Percentiles rank a stretch among this genome's conserved stretches.
phyloP scores from a whole-genome alignment of 2,888 invertebrate genomes.

The Cosmorhoe ocellata region DNA sequence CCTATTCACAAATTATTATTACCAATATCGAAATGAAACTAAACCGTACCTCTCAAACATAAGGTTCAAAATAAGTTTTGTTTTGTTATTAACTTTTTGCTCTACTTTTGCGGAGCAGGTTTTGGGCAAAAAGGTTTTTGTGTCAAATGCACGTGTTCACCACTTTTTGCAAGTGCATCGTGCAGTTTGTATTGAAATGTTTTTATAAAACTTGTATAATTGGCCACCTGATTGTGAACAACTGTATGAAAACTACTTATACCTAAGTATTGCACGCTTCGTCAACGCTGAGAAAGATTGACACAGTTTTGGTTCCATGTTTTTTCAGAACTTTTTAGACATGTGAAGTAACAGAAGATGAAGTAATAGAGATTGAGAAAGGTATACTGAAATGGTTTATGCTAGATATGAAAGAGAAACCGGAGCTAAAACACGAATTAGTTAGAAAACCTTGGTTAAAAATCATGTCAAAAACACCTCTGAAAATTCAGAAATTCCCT shows the following conservation, averaged over 20 bases:
- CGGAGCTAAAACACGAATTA: too few relatives aligned
- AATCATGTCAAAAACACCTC: too few relatives aligned
- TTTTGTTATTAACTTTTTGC: conserved; percentile 36
- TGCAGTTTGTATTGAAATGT: conserved; percentile 22
- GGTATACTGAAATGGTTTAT: too few relatives aligned
- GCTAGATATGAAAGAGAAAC: too few relatives aligned
- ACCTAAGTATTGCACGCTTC: too few relatives aligned
- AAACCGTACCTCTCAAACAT: not conserved
- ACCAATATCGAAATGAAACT: conserved; percentile 6
- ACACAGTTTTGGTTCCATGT: too few relatives aligned
- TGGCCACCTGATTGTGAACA: conserved; percentile 28
- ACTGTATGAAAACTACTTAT: conserved; percentile 5
- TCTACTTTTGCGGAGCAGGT: conserved; percentile 37
- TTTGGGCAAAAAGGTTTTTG: conserved; percentile 46
- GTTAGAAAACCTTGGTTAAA: too few relatives aligned
- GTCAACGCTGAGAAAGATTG: too few relatives aligned
- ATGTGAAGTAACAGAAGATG: too few relatives aligned
- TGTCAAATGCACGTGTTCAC: conserved; percentile 49
- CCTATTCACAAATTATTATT: conserved; percentile 11
- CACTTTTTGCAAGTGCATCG: conserved; percentile 34
- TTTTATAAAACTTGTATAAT: conserved; percentile 29
- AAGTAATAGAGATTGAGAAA: too few relatives aligned
- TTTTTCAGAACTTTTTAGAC: too few relatives aligned
- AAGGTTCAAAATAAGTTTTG: conserved; percentile 5
- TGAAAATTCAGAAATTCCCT: too few relatives aligned